Evolutionary conservation across 2,797 vertebrate genomes (phyloP), one percentile per base, ranked within the genome.

Genomic region (Amblyopsis hoosieri): DNA sequence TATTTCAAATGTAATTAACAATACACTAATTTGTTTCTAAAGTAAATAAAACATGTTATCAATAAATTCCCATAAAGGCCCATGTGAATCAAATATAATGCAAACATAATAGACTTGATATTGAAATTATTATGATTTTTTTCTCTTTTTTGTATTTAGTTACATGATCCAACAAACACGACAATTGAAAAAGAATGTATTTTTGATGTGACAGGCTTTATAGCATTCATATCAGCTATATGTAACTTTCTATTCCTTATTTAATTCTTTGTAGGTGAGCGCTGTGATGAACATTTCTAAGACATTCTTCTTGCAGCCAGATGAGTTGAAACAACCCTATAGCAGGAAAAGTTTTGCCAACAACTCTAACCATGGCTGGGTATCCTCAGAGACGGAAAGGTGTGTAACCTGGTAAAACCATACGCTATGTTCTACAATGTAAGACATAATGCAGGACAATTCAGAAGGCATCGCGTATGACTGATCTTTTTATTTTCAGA

Each of bases 271-370:
- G 8, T 0, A 93, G 93, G 89, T 93, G 53, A 62, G 84, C 2
- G 42, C 12, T 1, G 72, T 89, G 0, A 79, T 92, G 90, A 63
- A 68, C 0, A 15, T 85, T 2, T 89, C 85, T 0, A 85, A 54
- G 64, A 81, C 14, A 0, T 94, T 93, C 70, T 93, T 94, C 64
- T 71, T 83, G 59, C 91, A 88, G 60, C 87, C 92, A 2, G 89
- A 87, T 1, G 79, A 90, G 1, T 12, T 54, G 64, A 94, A 94
- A 57, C 61, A 1, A 15, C 58, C 80, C 0, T 90, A 87, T 71
- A 80, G 66, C 45, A 85, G 90, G 37, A 53, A 23, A 0, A 72
- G 2, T 37, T 83, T 78, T n/a, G 0, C 47, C 1, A 47, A 58
- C 9, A 64, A 1, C 1, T 7, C 2, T 0, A 88, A 91, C 67